A percentile compares a stretch with the other conserved stretches of the same genome.
phyloP scores from a whole-genome alignment of 2,888 invertebrate genomes.

The Myopa tessellatipennis region DNA sequence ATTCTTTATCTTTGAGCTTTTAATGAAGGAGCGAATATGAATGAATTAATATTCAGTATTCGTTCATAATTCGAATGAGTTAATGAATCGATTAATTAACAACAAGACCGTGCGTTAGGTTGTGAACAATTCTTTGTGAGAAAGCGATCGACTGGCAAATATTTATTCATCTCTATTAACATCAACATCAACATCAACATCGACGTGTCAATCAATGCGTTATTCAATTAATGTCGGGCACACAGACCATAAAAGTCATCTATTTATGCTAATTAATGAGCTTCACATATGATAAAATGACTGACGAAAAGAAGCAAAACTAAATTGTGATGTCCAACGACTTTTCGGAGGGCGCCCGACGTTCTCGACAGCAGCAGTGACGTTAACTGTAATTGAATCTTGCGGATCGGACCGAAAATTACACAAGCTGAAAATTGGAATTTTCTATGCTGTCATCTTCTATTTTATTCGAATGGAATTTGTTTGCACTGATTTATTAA shows the following conservation, averaged over 20 bases:
- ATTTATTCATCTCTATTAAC: background rate
- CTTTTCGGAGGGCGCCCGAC: background rate
- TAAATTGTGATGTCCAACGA: background rate
- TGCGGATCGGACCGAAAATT: background rate
- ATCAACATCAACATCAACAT: background rate
- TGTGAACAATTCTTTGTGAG: background rate
- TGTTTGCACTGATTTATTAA: conserved; percentile 32
- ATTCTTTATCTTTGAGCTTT: too few relatives aligned
- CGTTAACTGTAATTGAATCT: background rate
- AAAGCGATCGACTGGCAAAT: background rate
- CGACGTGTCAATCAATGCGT: conserved; percentile 1
- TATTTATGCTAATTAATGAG: conserved; percentile 33
- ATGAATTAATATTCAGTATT: too few relatives aligned
- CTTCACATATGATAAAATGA: background rate
- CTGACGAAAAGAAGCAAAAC: background rate
- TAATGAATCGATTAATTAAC: too few relatives aligned
- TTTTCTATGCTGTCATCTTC: background rate
- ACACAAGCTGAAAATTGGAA: background rate
- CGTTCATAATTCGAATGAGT: too few relatives aligned
- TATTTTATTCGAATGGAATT: background rate
- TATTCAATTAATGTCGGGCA: background rate
- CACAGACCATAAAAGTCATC: conserved; percentile 14
- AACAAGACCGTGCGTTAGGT: background rate
- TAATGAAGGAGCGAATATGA: too few relatives aligned
- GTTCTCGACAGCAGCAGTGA: background rate